Evolutionary conservation across 2,888 invertebrate species (phyloP).

Genomic region (Mesorhabditis spiculigera): DNA sequence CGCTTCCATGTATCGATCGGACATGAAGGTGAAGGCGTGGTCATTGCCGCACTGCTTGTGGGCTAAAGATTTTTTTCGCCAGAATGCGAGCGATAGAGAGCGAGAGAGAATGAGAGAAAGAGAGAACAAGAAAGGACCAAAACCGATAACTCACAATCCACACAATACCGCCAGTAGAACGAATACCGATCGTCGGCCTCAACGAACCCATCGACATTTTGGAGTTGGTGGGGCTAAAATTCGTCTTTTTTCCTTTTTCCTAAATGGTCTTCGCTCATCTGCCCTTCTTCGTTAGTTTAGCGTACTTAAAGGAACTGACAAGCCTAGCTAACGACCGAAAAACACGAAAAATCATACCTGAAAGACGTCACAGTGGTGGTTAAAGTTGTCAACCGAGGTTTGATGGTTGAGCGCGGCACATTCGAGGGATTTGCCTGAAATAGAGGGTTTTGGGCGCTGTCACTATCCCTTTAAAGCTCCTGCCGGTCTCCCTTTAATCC

Average conservation of each 20-base stretch:
- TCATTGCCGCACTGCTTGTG: conserved; percentile 49
- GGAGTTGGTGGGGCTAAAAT: conserved; percentile 46
- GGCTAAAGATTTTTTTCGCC: conserved; percentile 42
- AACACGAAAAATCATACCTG: conserved; percentile 12
- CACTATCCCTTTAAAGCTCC: neutral
- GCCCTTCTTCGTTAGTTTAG: no score
- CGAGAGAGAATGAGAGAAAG: no score
- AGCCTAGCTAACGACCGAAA: no score
- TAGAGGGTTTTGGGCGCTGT: neutral
- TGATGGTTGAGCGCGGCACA: conserved; percentile 58
- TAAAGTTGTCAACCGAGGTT: conserved; percentile 42
- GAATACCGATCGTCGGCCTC: conserved; percentile 58
- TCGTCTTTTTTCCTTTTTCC: no score
- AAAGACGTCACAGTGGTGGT: conserved; percentile 56
- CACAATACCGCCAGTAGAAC: conserved; percentile 59
- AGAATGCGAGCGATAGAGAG: no score
- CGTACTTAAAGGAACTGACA: no score
- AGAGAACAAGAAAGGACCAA: no score
- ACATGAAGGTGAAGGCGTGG: conserved; percentile 56
- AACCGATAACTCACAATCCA: conserved; percentile 44
- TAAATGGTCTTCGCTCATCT: no score
- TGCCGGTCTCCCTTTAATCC: no score
- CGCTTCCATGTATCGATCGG: conserved; percentile 56
- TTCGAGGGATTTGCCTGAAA: conserved; percentile 29
- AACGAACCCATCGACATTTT: conserved; percentile 55